Evolutionary conservation across 2,797 vertebrate species (phyloP), one percentile per base, ranked within the genome.

Genomic region (Eupleurogrammus muticus): DNA sequence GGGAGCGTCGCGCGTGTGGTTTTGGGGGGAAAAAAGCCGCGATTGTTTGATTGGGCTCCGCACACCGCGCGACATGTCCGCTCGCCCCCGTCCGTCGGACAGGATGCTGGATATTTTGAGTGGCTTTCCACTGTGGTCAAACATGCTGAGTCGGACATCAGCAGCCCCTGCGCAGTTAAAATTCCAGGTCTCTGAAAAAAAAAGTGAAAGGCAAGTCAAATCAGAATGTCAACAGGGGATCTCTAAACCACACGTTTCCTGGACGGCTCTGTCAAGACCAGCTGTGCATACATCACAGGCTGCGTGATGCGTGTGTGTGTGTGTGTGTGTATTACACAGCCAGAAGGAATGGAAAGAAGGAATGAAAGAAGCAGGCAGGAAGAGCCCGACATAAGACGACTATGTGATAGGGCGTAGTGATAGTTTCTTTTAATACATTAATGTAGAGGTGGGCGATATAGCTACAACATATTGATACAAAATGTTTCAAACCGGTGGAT

Each of bases 211-310:
- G 73, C 79, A 40, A 87, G 83, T 86, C 81, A 74, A 87, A 86
- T 81, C 89, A 64, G 80, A 67, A 44, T 69, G 87, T 92, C 91
- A 88, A 91, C 90, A 81, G 83, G 91, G 89, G 91, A 90, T 92
- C 83, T 54, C 86, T 92, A 92, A 92, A 91, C 85, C 91, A 85
- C 90, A 89, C 77, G 85, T 88, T 93, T 93, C 91, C 86, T 87
- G 91, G 80, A 86, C 79, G 20, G 84, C 84, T 84, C 81, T 84
- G 90, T 92, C 84, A 69, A 55, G 88, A 74, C 85, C 94, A 94
- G 93, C 94, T 94, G 93, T 93, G 92, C 91, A 94, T 74, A 94
- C 92, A 94, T 90, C 83, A 86, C 16, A 57, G 70, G 57, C 74
- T 59, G 83, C 67, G 47, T 66, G 76, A 73, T 73, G 46, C 47